Base-by-base conservation (phyloP, 2,888 invertebrate genomes). In the Dasysyrphus tricinctus region DNA sequence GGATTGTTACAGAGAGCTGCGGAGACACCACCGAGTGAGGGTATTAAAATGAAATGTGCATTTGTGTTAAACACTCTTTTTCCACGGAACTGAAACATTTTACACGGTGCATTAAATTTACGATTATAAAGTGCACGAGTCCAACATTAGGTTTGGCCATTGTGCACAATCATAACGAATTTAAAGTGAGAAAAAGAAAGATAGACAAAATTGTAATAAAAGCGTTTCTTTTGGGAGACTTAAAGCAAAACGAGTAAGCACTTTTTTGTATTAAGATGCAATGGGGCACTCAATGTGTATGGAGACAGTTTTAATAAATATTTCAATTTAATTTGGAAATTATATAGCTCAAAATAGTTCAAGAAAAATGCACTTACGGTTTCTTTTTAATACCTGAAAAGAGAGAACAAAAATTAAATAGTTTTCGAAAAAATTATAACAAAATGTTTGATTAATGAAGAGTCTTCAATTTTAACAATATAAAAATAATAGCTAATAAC, bases 71-170 rank as follows among this genome's bases (percentile, higher is more conserved):
- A 61, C 57, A 57, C 12, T 16, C 19, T 16, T 74, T 74, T 82
- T 83, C 49, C 70, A 83, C 16, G 83, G 79, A 83, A 83, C 75
- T 79, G 56, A 74, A 79, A 63, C 69, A 75, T 69, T 83, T 76
- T 44, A 85, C 80, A 80, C 63, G 80, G 73, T 69, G 80, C 80
- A 81, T 81, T 78, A 81, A 81, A 81, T 81, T 85, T 78, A 85
- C 74, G 85, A 78, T 77, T 74, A 81, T 74, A 78, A 81, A 80
- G 81, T 85, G 85, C 85, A 85, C 77, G 85, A 85, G 85, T 81
- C 80, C 63, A 73, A 63, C 73, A 85, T 84, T 84, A 73, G 72
- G 54, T 56, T 63, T 56, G 76, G n/a, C 59, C 37, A 75, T 49
- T 54, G 29, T 16, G 14, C 29, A 16, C n/a, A 14, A 67, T 39